Evolutionary conservation across 2,113 vertebrate genomes (phyloP), one percentile per base, ranked within the genome.

Genomic region (Nematolebias whitei): DNA sequence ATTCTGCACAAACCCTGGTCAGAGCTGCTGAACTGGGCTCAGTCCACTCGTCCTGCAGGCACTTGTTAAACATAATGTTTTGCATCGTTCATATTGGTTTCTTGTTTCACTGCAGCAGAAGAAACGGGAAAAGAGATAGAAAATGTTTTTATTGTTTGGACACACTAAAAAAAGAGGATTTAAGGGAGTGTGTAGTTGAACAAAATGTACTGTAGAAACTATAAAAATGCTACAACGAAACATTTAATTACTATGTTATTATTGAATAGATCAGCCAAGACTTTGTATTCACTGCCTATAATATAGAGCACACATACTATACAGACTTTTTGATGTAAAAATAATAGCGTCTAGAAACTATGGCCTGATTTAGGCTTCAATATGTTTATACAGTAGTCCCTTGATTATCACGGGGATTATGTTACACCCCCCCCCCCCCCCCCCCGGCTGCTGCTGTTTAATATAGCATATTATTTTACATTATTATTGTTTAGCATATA

Each of bases 61-160:
- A 56, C 51, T 48, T 23, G 15, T 24, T 63, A 55, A 63, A 52
- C 47, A 62, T 55, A 41, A 3, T 15, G 16, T 23, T 39, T 12
- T 50, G 35, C 9, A 41, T 16, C 32, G 14, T 23, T 29, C n/a
- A 18, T 19, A 52, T 22, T 56, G 40, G 19, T 20, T 20, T 39
- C 19, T 19, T 2, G 19, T 35, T 54, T 54, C 18, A 10, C 32
- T 22, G 12, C 1, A 20, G 5, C n/a, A 39, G 53, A 55, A 20
- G 19, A 12, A 32, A 35, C n/a, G 22, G 22, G 32, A 5, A 14
- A 24, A 9, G 22, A 8, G 35, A 56, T 6, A 40, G 9, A 15
- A 47, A 5, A 7, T 56, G 12, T 40, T 39, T 22, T 19, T 53
- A 0, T 22, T 38, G 32, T 55, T 20, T 39, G 29, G 15, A 15